These are phyloP conservation scores for Takifugu bimaculatus DNA, from an alignment of 2,113 vertebrate species.

Conservation along the genomic window DNA sequence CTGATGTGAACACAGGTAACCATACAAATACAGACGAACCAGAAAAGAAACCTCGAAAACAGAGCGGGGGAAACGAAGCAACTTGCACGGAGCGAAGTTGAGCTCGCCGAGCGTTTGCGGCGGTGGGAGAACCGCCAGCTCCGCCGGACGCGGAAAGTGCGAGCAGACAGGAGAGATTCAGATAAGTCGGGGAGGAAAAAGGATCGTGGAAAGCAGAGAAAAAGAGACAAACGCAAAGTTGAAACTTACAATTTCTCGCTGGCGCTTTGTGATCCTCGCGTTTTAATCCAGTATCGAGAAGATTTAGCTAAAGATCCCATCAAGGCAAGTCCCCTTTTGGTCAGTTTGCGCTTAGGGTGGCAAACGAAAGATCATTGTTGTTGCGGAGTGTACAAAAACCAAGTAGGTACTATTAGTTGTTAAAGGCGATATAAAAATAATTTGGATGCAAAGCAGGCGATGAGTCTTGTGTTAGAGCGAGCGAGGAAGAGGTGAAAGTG, in stretches of 20 bases:
- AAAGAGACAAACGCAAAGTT: constrained; percentile 85
- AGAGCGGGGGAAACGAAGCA: constrained; percentile 51
- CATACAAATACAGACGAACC: constrained; percentile 44
- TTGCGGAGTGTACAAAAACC: constrained; percentile 77
- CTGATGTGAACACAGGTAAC: constrained; percentile 83
- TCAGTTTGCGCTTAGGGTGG: constrained; percentile 83
- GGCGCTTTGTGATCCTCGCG: constrained; percentile 82
- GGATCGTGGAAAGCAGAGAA: constrained; percentile 70
- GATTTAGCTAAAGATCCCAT: constrained; percentile 89
- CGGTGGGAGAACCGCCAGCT: constrained; percentile 52
- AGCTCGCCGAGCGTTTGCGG: constrained; percentile 56
- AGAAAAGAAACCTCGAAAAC: constrained; percentile 41
- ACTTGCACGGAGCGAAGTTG: constrained; percentile 72
- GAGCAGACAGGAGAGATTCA: constrained; percentile 58
- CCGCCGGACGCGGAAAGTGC: constrained; percentile 48
- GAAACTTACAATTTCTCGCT: constrained; percentile 91
- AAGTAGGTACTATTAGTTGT: constrained; percentile 79
- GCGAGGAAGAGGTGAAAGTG: constrained; percentile 88
- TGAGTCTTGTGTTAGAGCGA: constrained; percentile 83
- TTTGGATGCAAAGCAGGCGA: constrained; percentile 85
- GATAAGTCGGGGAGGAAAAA: constrained; percentile 66
- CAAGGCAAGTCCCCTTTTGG: constrained; percentile 84
- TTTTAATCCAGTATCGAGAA: constrained; percentile 88
- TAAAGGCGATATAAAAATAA: constrained; percentile 85
- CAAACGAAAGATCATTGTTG: constrained; percentile 85